phyloP scores from a whole-genome alignment of 2,888 invertebrate species.

The Tetheella fluctuosa region DNA sequence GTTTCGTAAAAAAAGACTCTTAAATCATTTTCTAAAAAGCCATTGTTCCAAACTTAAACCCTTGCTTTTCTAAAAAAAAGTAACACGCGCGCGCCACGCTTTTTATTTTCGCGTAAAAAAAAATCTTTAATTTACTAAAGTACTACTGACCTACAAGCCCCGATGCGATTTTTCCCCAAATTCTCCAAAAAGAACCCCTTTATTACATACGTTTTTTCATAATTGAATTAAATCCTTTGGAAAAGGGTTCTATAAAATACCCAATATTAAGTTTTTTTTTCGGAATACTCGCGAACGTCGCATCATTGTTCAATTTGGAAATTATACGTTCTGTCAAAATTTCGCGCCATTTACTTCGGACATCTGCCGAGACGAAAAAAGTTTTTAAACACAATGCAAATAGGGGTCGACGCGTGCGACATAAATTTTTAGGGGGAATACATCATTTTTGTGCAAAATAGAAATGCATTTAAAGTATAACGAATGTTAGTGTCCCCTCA shows the following conservation, averaged over 20 bases:
- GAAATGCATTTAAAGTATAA: conserved; percentile 81
- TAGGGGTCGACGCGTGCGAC: conserved; percentile 72
- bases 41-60: conserved; percentile 71
- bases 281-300: conserved; percentile 44
- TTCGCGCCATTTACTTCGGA: conserved; percentile 80
- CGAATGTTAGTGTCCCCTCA: conserved; percentile 67
- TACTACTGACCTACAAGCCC: conserved; percentile 74
- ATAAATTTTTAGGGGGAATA: conserved; percentile 81
- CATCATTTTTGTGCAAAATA: conserved; percentile 73
- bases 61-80: conserved; percentile 67
- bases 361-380: conserved; percentile 76
- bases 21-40: conserved; percentile 80
- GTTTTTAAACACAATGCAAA: conserved; percentile 79
- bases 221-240: conserved; percentile 83
- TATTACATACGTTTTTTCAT: conserved; percentile 64
- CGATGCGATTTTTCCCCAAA: conserved; percentile 65
- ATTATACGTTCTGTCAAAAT: conserved; percentile 81
- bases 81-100: conserved; percentile 76
- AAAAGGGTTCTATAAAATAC: conserved; percentile 80
- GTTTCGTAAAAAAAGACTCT: conserved; percentile 54
- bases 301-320: conserved; percentile 71
- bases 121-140: conserved; percentile 68
- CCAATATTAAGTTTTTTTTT: conserved; percentile 72
- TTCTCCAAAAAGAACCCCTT: conserved; percentile 73
- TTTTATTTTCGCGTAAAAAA: conserved; percentile 48